A percentile compares a stretch with the other conserved stretches of the same genome.
Evolutionary conservation across 2,888 invertebrate genomes (phyloP).

Genomic region (Polia nebulosa): DNA sequence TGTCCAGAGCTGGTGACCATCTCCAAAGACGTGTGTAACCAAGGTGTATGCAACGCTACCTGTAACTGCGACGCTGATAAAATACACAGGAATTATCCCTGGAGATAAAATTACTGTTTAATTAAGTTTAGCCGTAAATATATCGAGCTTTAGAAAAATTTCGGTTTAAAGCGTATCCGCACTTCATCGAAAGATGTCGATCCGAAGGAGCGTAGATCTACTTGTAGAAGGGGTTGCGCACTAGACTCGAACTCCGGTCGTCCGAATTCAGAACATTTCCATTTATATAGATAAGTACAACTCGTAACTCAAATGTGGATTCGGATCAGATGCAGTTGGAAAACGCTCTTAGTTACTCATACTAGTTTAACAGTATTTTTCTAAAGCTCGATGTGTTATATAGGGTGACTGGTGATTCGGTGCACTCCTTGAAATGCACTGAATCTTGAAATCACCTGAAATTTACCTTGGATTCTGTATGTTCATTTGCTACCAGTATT

Average conservation of each 20-base stretch:
- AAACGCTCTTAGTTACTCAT: neutral
- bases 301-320: neutral
- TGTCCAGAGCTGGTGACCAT: constrained; percentile 91
- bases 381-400: neutral
- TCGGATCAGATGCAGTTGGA: neutral
- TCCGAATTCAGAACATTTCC: neutral
- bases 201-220: too few relatives aligned
- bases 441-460: neutral
- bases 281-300: neutral
- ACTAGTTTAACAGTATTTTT: neutral
- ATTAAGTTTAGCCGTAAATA: neutral
- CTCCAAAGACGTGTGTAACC: constrained; percentile 79
- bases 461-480: neutral
- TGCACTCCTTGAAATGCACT: neutral
- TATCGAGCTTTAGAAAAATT: constrained; percentile 20
- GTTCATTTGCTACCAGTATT: constrained; percentile 7
- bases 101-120: constrained; percentile 55
- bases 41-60: constrained; percentile 93
- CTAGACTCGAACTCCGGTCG: neutral
- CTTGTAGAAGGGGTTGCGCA: neutral
- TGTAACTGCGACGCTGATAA: constrained; percentile 92
- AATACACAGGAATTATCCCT: constrained; percentile 80
- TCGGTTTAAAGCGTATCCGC: neutral
- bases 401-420: neutral
- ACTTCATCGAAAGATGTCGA: neutral